phyloP scores from a whole-genome alignment of 2,113 vertebrate genomes.

The Aldabrachelys gigantea region DNA sequence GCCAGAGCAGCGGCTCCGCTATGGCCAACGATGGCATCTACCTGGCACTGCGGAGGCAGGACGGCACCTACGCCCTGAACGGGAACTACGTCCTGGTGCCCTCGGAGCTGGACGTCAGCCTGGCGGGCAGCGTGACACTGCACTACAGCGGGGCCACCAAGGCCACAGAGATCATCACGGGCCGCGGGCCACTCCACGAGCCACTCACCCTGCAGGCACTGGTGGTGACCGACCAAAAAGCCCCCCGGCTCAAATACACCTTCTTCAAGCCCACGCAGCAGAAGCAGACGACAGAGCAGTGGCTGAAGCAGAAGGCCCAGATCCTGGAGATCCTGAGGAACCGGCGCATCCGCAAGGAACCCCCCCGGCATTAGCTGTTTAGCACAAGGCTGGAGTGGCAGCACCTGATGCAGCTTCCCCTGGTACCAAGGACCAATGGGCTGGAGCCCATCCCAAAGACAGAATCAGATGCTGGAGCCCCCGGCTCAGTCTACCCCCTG shows the following conservation, averaged over 20 bases:
- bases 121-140: constrained; percentile 40
- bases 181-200: constrained; percentile 68
- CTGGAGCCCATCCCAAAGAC: not conserved
- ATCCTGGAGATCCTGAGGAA: constrained; percentile 72
- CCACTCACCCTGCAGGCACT: constrained; percentile 76
- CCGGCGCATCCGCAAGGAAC: not conserved
- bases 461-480: not conserved
- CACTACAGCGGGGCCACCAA: constrained; percentile 77
- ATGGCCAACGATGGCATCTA: constrained; percentile 43
- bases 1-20: constrained; percentile 53
- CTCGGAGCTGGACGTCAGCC: constrained; percentile 55
- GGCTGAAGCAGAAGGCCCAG: constrained; percentile 73
- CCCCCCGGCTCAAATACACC: constrained; percentile 66
- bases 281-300: not conserved
- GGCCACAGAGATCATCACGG: constrained; percentile 50
- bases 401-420: not conserved
- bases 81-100: constrained; percentile 72
- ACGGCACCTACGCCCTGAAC: constrained; percentile 71
- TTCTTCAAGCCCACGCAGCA: constrained; percentile 63
- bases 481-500: too few species aligned
- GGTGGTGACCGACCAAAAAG: constrained; percentile 60
- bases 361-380: not conserved
- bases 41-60: constrained; percentile 67
- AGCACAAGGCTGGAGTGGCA: not conserved
- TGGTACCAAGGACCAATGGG: not conserved